These are phyloP conservation scores for Staurois parvus DNA, from an alignment of 2,797 vertebrate species.

Conservation along the genomic window DNA sequence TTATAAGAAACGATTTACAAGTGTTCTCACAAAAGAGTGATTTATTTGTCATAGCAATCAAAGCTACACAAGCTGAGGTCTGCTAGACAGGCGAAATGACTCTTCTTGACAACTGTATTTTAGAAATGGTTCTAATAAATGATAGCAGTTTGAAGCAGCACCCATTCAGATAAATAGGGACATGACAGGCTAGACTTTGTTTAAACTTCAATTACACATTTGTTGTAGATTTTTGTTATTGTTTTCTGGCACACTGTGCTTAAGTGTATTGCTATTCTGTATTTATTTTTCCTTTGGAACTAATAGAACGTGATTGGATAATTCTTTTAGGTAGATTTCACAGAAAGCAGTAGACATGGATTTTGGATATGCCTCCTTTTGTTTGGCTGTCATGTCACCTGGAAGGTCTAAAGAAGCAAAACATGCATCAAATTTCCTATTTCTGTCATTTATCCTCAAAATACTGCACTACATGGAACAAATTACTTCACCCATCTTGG, in stretches of 20 bases:
- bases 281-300: not conserved
- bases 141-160: conserved; percentile 9
- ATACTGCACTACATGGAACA: no score
- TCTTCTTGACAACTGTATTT: conserved; percentile 1
- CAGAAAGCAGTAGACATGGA: not conserved
- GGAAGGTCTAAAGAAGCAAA: no score
- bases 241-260: not conserved
- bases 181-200: not conserved
- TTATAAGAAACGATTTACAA: not conserved
- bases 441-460: no score
- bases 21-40: conserved; percentile 1
- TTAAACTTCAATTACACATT: not conserved
- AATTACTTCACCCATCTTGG: no score
- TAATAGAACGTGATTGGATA: not conserved
- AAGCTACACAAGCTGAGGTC: not conserved
- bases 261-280: not conserved
- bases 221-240: not conserved
- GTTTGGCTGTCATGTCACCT: no score
- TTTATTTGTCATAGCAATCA: conserved; percentile 10
- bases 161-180: not conserved
- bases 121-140: conserved; percentile 1
- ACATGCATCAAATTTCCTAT: no score
- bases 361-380: no score
- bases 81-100: not conserved
- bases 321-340: not conserved